Conservation (phyloP, 2,113 vertebrate species). For the Bambusicola thoracicus region DNA sequence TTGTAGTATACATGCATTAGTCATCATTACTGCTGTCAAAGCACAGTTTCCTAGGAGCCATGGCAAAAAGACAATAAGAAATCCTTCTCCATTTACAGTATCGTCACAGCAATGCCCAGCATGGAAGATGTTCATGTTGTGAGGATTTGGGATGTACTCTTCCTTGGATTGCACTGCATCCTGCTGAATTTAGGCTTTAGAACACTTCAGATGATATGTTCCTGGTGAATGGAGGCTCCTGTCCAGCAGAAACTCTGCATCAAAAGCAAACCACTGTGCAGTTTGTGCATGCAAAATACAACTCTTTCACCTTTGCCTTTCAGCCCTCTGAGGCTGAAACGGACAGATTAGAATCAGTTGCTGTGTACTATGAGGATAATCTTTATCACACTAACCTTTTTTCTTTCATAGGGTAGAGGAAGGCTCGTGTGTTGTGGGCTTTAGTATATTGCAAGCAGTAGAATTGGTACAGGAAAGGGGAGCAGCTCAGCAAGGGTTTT, state of each 20-base stretch:
- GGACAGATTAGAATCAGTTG: neutral
- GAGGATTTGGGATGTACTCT: neutral
- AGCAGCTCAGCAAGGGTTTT: neutral
- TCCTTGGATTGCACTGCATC: neutral
- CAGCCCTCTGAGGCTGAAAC: neutral
- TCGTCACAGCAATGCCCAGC: neutral
- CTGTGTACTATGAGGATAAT: neutral
- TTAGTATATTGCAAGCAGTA: neutral
- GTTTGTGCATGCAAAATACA: neutral
- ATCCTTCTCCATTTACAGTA: neutral
- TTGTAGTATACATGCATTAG: neutral
- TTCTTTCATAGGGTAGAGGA: neutral
- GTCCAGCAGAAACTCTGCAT: neutral
- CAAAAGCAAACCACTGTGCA: neutral
- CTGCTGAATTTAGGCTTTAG: neutral
- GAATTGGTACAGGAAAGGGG: neutral
- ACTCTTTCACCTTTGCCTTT: neutral
- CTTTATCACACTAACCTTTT: neutral
- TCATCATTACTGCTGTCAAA: neutral
- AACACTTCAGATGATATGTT: neutral
- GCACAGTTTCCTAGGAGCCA: neutral
- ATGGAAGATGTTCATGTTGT: neutral
- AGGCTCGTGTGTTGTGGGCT: neutral
- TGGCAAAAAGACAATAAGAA: neutral
- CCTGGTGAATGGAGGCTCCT: neutral